Base-by-base conservation (phyloP, 2,888 invertebrate genomes). In the Archips xylosteana region DNA sequence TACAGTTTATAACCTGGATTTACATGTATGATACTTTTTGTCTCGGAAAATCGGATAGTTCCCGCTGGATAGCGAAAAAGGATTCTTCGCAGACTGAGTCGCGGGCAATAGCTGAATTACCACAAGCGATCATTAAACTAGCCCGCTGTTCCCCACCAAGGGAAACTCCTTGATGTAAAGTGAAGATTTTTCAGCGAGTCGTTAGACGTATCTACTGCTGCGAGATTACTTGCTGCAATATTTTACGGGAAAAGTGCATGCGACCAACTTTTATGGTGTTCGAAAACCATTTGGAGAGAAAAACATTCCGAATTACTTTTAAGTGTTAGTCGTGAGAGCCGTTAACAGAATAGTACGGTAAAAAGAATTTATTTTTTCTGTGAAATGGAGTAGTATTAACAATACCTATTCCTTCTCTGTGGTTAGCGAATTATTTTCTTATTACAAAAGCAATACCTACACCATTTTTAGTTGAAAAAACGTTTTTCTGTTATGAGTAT, bases 241-340 rank as follows among this genome's bases (percentile, higher is more conserved):
- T 12, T 57, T 57, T 57, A 57, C 57, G 8, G 57, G 57, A 10
- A 32, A 12, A 57, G 57, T 57, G 57, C 57, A 57, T 57, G 32
- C 32, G 57, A 57, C 57, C 32, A 57, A 57, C 32, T 57, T 57
- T 57, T 12, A 32, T 32, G 4, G 57, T 32, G 57, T 57, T 57
- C 32, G 57, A 57, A 57, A 57, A 57, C 57, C 57, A 32, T 57
- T 57, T 32, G 57, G 57, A 57, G 12, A 57, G 57, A 57, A 57
- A 57, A 57, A 32, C 32, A 12, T 32, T 32, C 57, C 32, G 23
- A 12, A 57, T 57, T 57, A 57, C 32, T 57, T 57, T 57, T 9
- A 57, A 57, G 32, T 32, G 54, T n/a, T 57, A 57, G 23, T 54
- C 54, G 9, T 6, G 54, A 23, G 54, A 15, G 9, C 23, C 23